Evolutionary conservation across 2,797 vertebrate genomes (phyloP).

Genomic region (Cyprinella venusta): DNA sequence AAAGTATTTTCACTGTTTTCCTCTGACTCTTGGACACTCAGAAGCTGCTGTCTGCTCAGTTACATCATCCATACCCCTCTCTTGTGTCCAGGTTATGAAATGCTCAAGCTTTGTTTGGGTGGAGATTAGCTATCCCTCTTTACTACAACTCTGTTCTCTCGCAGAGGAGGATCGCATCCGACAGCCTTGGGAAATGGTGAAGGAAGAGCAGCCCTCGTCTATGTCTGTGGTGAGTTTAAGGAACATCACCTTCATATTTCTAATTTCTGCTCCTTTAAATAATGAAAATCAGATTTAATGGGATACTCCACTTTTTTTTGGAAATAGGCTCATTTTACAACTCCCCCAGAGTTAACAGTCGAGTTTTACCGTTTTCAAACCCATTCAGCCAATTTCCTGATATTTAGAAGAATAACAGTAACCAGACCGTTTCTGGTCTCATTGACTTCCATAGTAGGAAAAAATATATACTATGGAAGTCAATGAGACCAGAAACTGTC

Average conservation of each 20-base stretch:
- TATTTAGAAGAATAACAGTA: too few species aligned
- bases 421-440: too few species aligned
- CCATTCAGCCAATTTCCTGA: too few species aligned
- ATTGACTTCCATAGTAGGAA: too few species aligned
- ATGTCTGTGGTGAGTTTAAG: conserved; percentile 61
- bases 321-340: too few species aligned
- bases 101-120: conserved; percentile 8
- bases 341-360: too few species aligned
- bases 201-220: conserved; percentile 46
- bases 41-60: background rate
- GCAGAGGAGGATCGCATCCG: conserved; percentile 28
- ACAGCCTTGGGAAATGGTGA: conserved; percentile 53
- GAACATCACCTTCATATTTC: background rate
- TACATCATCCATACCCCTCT: conserved; percentile 19
- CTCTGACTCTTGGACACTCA: background rate
- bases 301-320: too few species aligned
- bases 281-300: background rate
- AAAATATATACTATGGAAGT: too few species aligned
- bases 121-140: conserved; percentile 19
- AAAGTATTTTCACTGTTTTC: background rate
- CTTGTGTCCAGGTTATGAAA: conserved; percentile 27
- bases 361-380: too few species aligned
- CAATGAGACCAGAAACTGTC: too few species aligned
- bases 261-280: background rate
- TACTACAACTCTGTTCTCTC: conserved; percentile 28